Evolutionary conservation across 2,888 invertebrate species (phyloP).

Genomic region (Idaea aversata): DNA sequence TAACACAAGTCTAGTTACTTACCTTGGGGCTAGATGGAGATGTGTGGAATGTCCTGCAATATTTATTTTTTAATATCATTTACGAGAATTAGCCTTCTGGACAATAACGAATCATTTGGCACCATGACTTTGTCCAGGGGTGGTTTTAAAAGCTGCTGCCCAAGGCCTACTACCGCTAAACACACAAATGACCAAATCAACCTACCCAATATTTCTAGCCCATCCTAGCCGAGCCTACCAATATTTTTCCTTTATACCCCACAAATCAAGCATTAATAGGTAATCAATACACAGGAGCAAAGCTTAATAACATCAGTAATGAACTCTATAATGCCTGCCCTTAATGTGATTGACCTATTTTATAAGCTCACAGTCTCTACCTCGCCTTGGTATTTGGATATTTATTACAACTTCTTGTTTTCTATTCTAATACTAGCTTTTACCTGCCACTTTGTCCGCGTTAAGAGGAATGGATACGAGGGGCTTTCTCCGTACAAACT

Average conservation of each 20-base stretch:
- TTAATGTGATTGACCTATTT: background rate
- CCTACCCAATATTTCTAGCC: background rate
- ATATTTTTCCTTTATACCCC: background rate
- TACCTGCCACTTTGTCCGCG: too few relatives aligned
- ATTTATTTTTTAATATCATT: too few relatives aligned
- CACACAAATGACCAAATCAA: background rate
- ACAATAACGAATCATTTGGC: too few relatives aligned
- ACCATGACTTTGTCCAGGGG: too few relatives aligned
- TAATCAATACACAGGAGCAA: constrained; percentile 3
- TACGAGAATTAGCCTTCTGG: too few relatives aligned
- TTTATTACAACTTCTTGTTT: background rate
- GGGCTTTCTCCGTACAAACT: too few relatives aligned
- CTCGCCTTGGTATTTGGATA: background rate
- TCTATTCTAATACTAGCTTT: too few relatives aligned
- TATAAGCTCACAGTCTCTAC: background rate
- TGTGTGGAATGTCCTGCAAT: too few relatives aligned
- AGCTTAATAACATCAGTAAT: constrained; percentile 30
- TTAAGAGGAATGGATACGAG: too few relatives aligned
- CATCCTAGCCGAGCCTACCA: background rate
- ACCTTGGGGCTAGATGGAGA: too few relatives aligned
- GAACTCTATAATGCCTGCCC: constrained; percentile 14
- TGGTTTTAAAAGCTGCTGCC: background rate
- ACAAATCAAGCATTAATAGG: constrained; percentile 5
- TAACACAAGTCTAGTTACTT: background rate
- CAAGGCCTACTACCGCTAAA: background rate